Evolutionary conservation across 1,140 invertebrate genomes (phyloP).

Genomic region (Colletes latitarsis): DNA sequence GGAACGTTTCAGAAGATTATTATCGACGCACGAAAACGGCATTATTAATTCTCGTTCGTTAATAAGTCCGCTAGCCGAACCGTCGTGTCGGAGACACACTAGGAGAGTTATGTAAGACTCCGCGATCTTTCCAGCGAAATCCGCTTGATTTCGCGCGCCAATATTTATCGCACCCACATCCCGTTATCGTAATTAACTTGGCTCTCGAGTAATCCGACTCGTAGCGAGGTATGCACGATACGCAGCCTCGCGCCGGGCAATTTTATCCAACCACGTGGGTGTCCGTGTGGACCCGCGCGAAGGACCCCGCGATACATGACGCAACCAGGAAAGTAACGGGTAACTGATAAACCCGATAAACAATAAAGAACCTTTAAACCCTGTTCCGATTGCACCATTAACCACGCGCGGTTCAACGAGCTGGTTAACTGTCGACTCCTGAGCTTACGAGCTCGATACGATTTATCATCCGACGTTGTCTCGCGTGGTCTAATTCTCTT

Average conservation of each 20-base stretch:
- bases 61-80: conserved; percentile 10
- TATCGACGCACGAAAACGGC: background rate
- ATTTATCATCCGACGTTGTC: conserved; percentile 16
- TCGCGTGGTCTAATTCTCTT: too few relatives aligned
- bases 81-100: background rate
- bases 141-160: conserved; percentile 19
- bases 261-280: conserved; percentile 49
- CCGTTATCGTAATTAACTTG: conserved; percentile 60
- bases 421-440: background rate
- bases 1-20: background rate
- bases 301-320: conserved; percentile 27
- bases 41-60: conserved; percentile 10
- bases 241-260: conserved; percentile 18
- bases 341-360: conserved; percentile 47
- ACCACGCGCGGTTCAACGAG: background rate
- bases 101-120: background rate
- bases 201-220: conserved; percentile 32
- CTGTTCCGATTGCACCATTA: conserved; percentile 29
- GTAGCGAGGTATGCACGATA: conserved; percentile 38
- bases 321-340: conserved; percentile 43
- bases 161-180: conserved; percentile 51
- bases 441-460: too few relatives aligned
- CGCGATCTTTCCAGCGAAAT: conserved; percentile 18
- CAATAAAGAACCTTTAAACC: conserved; percentile 44
- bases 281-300: conserved; percentile 23